A percentile compares a stretch with the other conserved stretches of the same genome.
These are phyloP conservation scores for Anthophora plumipes DNA, from an alignment of 2,888 invertebrate genomes.

Conservation along the genomic window DNA sequence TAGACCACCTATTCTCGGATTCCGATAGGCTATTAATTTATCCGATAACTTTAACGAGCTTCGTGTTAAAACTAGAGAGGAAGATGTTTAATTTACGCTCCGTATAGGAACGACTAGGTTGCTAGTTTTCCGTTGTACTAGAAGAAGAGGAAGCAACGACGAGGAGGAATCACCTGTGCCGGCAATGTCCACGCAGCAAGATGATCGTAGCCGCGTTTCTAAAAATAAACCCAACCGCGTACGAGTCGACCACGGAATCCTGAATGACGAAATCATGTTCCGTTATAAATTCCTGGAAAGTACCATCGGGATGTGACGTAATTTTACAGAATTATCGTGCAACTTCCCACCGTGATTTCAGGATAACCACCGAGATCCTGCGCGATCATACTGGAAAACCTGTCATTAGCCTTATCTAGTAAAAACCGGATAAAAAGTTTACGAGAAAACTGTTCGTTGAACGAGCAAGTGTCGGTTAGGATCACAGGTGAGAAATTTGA, in stretches of 20 bases:
- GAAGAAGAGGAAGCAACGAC: not conserved
- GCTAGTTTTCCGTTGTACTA: not conserved
- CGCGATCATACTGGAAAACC: not conserved
- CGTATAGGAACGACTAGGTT: not conserved
- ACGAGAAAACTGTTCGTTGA: not conserved
- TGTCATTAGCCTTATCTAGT: not conserved
- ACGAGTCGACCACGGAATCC: conserved; percentile 67
- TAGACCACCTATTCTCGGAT: not conserved
- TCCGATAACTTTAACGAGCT: not conserved
- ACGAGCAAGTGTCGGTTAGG: not conserved
- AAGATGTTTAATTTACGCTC: not conserved
- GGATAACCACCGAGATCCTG: not conserved
- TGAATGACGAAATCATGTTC: conserved; percentile 73
- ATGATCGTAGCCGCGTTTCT: conserved; percentile 54
- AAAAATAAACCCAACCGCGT: conserved; percentile 65
- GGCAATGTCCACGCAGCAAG: conserved; percentile 13
- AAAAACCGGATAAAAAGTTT: not conserved
- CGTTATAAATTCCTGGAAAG: conserved; percentile 71
- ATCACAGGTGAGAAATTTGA: too few relatives aligned
- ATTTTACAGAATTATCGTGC: conserved; percentile 58
- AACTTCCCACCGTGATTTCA: conserved; percentile 20
- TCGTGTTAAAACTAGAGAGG: not conserved
- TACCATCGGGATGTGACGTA: conserved; percentile 64
- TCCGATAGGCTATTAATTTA: not conserved
- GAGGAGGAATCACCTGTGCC: conserved; percentile 31